Conservation (phyloP, 2,797 vertebrate genomes). For the Danio albolineatus region DNA sequence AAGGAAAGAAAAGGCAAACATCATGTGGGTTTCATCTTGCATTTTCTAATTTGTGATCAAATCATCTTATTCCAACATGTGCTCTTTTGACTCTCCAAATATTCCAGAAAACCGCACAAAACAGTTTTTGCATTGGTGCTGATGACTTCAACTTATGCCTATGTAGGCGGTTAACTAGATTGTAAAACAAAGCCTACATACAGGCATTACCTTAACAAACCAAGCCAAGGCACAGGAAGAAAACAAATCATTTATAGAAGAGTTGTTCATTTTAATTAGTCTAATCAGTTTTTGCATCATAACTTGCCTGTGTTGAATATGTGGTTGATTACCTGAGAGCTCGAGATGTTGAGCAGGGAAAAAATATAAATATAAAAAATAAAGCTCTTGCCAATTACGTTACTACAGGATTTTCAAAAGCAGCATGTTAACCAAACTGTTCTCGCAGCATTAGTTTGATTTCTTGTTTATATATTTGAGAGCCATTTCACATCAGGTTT, state of each 20-base stretch:
- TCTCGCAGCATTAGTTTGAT: neutral
- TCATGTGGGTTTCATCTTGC: neutral
- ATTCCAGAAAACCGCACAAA: neutral
- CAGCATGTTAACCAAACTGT: neutral
- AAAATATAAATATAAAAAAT: no score
- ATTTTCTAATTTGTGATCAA: conserved; percentile 9
- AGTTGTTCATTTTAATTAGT: conserved; percentile 39
- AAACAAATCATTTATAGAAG: neutral
- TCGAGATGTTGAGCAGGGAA: neutral
- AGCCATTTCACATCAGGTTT: neutral
- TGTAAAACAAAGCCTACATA: conserved; percentile 4
- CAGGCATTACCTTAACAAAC: conserved; percentile 10
- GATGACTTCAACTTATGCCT: neutral
- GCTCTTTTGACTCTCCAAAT: neutral
- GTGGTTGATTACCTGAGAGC: conserved; percentile 27
- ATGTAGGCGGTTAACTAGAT: neutral
- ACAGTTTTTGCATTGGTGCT: neutral
- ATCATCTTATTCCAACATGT: neutral
- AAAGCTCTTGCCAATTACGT: conserved; percentile 16
- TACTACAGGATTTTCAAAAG: conserved; percentile 13
- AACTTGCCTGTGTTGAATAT: conserved; percentile 33
- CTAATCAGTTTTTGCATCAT: conserved; percentile 19
- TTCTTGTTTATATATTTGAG: conserved; percentile 10
- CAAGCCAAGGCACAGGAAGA: neutral
- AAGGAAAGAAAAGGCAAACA: conserved; percentile 1